Evolutionary conservation across 2,113 vertebrate species (phyloP), one percentile per base, ranked within the genome.

Genomic region (Oryzias celebensis): DNA sequence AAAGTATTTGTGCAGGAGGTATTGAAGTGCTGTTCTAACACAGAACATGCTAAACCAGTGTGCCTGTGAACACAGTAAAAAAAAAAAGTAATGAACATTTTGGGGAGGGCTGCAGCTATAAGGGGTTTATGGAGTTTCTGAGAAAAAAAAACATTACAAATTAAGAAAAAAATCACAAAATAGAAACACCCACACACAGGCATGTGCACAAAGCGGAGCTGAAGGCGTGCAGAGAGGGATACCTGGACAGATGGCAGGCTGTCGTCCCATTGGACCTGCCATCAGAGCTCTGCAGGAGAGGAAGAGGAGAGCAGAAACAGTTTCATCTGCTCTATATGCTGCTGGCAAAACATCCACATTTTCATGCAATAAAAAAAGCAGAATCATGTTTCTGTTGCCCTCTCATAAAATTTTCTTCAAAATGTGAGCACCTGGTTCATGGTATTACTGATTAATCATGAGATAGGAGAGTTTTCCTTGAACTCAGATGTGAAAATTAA

Each of bases 191-290:
- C 52, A 51, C 42, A 20, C 71, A 45, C 12, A 26, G 7, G n/a
- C 24, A 56, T 15, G 10, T 42, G 14, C 52, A 62, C 48, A 67
- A 15, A 67, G 49, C 62, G 63, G 67, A 77, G 80, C 71, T 73
- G 54, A 67, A 81, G 76, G 62, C 20, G 17, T 77, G 74, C 6
- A 17, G 65, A 73, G 74, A 51, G 64, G 70, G 65, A 71, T 87
- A 91, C 89, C 89, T 92, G 86, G 82, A 86, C 90, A 91, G 89
- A 90, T 91, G 88, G 89, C 75, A 81, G 71, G 69, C 71, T 78
- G 82, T 85, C 82, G 65, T 85, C 75, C 89, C 61, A 56, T 60
- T 62, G 81, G 84, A 77, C 75, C 69, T 60, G 71, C 82, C 86
- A 87, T 87, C 88, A 83, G 72, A 81, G 75, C 42, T 48, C 75